Conservation (phyloP, 1,140 invertebrate genomes). For the Saccostrea cuccullata region DNA sequence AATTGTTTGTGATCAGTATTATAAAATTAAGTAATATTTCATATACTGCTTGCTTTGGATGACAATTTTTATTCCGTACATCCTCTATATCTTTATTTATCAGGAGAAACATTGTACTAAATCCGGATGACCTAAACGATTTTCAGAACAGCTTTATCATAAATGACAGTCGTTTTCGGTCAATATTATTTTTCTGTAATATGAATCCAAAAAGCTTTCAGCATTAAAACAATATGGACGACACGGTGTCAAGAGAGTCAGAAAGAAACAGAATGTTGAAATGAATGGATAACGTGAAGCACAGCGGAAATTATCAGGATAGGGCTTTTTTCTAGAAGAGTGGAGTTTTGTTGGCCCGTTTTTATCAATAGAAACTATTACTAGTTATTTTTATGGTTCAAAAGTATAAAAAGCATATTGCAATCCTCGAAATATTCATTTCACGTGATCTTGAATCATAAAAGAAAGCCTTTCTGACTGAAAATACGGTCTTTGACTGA, state of each 20-base stretch:
- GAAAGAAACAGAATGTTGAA: neutral
- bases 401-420: too few relatives aligned
- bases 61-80: too few relatives aligned
- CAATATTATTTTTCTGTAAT: neutral
- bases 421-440: neutral
- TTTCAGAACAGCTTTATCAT: neutral
- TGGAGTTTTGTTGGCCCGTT: too few relatives aligned
- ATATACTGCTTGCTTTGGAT: too few relatives aligned
- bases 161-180: neutral
- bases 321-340: neutral
- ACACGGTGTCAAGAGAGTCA: neutral
- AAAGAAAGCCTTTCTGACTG: neutral
- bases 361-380: too few relatives aligned
- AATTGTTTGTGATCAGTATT: too few relatives aligned
- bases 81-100: too few relatives aligned
- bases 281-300: neutral
- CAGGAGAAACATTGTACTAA: too few relatives aligned
- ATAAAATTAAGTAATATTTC: too few relatives aligned
- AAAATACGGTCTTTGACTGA: too few relatives aligned
- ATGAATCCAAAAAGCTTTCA: conserved; percentile 10
- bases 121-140: neutral
- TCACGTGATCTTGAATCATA: neutral
- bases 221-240: neutral
- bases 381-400: too few relatives aligned
- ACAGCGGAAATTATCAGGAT: neutral